A percentile compares a stretch with the other conserved stretches of the same genome.
Evolutionary conservation across 2,888 invertebrate genomes (phyloP).

Genomic region (Cryptophagus acutangulus): DNA sequence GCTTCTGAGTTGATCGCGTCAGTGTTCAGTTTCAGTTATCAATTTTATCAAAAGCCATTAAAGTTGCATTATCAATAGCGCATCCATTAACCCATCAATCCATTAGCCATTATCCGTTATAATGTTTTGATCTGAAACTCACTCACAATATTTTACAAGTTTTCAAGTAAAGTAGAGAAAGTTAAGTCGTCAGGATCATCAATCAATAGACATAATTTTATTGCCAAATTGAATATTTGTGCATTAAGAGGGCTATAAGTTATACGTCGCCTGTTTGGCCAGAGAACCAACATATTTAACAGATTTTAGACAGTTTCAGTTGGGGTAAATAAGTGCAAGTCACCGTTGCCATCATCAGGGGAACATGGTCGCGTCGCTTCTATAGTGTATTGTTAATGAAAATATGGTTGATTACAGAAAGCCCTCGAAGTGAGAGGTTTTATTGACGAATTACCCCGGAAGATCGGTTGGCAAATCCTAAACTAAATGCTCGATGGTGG

Average conservation of each 20-base stretch:
- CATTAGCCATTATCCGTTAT: slow-evolving; percentile 36
- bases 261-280: slow-evolving; percentile 35
- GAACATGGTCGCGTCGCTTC: no score
- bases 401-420: no score
- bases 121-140: slow-evolving; percentile 15
- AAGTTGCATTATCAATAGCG: slow-evolving; percentile 33
- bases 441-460: slow-evolving; percentile 26
- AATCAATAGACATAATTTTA: slow-evolving; percentile 43
- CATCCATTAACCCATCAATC: slow-evolving; percentile 39
- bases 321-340: slow-evolving; percentile 41
- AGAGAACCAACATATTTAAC: no score
- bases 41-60: slow-evolving; percentile 32
- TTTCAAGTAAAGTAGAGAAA: slow-evolving; percentile 34
- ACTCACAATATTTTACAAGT: slow-evolving; percentile 29
- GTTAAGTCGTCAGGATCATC: slow-evolving; percentile 36
- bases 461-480: slow-evolving; percentile 10
- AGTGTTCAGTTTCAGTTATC: slow-evolving; percentile 1
- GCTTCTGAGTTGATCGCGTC: no score
- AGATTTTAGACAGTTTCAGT: slow-evolving; percentile 33
- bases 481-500: slow-evolving; percentile 13
- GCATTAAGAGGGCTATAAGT: slow-evolving; percentile 33
- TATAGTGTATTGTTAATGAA: no score
- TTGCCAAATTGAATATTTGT: slow-evolving; percentile 41
- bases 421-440: no score
- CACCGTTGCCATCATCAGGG: no score